These are phyloP conservation scores for Trialeurodes vaporariorum DNA, from an alignment of 1,140 invertebrate genomes.

Conservation along the genomic window DNA sequence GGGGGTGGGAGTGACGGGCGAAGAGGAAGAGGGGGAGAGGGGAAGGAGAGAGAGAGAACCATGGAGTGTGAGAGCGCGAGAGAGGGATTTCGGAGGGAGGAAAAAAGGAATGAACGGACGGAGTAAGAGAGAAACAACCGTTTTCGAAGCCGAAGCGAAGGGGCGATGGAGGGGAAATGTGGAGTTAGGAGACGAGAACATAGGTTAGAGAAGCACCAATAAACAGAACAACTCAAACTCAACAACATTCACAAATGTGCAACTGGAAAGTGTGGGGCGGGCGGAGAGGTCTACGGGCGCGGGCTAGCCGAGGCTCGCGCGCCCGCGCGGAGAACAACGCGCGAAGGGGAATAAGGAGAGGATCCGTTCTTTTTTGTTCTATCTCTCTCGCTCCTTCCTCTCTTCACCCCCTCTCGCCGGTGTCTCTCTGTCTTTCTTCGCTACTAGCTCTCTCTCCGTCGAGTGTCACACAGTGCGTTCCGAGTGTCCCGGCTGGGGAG, in stretches of 20 bases:
- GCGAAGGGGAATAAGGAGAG: too few relatives aligned
- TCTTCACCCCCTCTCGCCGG: too few relatives aligned
- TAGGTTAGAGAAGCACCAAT: slow-evolving; percentile 4
- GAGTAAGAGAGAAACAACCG: neutral
- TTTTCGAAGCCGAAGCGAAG: neutral
- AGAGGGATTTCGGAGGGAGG: too few relatives aligned
- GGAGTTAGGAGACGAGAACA: neutral
- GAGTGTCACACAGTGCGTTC: too few relatives aligned
- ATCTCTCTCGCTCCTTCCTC: too few relatives aligned
- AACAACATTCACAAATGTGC: neutral
- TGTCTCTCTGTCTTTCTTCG: too few relatives aligned
- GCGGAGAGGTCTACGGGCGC: neutral
- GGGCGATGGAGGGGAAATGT: neutral
- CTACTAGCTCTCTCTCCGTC: too few relatives aligned
- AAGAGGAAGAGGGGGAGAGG: neutral
- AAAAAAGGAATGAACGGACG: neutral
- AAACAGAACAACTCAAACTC: slow-evolving; percentile 9
- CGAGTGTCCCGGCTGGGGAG: too few relatives aligned
- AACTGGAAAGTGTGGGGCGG: neutral
- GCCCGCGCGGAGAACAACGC: neutral
- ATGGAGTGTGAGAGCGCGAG: too few relatives aligned
- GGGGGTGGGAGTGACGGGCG: neutral
- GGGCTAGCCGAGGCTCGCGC: too few relatives aligned
- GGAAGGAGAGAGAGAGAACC: too few relatives aligned
- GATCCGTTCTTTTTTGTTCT: too few relatives aligned